Base-by-base conservation (phyloP, 2,797 vertebrate genomes). In the Margarornis squamiger region DNA sequence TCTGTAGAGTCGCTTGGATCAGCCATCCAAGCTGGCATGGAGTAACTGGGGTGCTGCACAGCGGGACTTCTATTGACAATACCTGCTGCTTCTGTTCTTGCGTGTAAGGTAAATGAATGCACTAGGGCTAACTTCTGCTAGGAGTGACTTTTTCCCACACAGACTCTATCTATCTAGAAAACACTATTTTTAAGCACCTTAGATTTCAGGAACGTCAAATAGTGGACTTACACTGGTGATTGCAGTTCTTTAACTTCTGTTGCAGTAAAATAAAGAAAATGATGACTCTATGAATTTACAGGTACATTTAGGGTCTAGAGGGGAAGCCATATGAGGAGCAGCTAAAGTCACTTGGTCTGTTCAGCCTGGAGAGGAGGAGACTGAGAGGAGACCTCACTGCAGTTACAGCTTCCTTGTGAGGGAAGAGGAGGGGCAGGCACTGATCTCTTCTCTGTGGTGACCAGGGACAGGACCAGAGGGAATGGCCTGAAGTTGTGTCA, bases 21-120 rank as follows among this genome's bases (percentile, higher is more conserved):
- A 74, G 38, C 59, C 61, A 5, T 38, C 39, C 43, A 88, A 59
- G 36, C 39, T 72, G 38, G 22, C 41, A 30, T 79, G 32, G 57
- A 91, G 41, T 65, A 63, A 30, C 15, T 52, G 55, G 46, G 4
- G 29, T 82, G 57, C 41, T 66, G 55, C 75, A 48, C 57, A 52
- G 59, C 6, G 18, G 32, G 36, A 48, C 72, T 90, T 95, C 9
- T 54, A 8, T 30, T 66, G 41, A 46, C 65, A 92, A 70, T 76
- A n/a, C 34, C 10, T 88, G 70, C 55, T 7, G 3, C 48, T 95
- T 93, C 51, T 14, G 0, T 71, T 90, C 84, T 49, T 90, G 45
- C 72, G 32, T 81, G 52, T 90, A 48, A 94, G 93, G 39, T 43
- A 82, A 95, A 93, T 26, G 12, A 21, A 70, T 66, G 46, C 78